Evolutionary conservation across 2,113 vertebrate genomes (phyloP).

Genomic region (Lates calcarifer): DNA sequence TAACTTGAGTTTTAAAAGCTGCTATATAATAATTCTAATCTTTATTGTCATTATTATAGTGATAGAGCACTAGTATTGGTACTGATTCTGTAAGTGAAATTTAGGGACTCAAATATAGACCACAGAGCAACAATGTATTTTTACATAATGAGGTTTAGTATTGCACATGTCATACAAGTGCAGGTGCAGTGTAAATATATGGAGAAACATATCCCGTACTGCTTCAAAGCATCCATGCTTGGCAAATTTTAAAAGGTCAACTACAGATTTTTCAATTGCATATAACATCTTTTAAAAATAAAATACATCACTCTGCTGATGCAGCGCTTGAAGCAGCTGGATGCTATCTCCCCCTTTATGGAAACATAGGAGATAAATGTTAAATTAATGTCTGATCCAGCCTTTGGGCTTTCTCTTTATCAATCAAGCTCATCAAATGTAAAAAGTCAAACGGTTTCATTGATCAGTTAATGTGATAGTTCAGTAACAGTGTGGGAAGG

Average conservation of each 20-base stretch:
- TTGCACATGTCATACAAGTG: not conserved
- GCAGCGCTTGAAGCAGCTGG: not conserved
- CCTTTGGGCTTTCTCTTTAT: not conserved
- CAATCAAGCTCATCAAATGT: constrained; percentile 14
- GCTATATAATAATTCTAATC: not conserved
- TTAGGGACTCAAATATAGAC: not conserved
- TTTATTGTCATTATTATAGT: not conserved
- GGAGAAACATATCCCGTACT: not conserved
- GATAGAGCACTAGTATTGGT: not conserved
- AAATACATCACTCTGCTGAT: not conserved
- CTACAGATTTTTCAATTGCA: not conserved
- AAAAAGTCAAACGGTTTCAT: constrained; percentile 44
- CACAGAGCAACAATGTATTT: not conserved
- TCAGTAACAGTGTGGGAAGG: constrained; percentile 22
- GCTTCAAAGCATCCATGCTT: not conserved
- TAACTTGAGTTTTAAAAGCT: not conserved
- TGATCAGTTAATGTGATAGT: constrained; percentile 38
- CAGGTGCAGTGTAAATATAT: not conserved
- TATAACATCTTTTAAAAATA: not conserved
- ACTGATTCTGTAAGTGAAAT: constrained; percentile 2
- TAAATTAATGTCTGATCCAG: not conserved
- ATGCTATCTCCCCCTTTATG: not conserved
- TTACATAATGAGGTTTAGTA: not conserved
- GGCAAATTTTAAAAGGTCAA: not conserved
- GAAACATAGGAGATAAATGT: not conserved